Evolutionary conservation across 2,797 vertebrate genomes (phyloP).

Genomic region (Cercopithecus petaurista): DNA sequence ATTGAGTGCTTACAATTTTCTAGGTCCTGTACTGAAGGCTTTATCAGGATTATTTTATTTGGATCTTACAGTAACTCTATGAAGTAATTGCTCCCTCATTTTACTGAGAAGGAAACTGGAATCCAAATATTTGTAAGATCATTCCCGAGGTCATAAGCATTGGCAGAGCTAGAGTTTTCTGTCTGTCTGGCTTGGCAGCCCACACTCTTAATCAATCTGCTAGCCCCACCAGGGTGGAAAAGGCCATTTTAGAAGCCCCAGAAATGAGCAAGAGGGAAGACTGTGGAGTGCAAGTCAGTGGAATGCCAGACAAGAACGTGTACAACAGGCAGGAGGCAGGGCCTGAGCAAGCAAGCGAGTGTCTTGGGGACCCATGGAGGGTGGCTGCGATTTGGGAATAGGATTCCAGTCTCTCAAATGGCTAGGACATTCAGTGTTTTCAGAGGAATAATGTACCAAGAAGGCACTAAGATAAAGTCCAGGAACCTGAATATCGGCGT

Average conservation of each 20-base stretch:
- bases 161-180: background rate
- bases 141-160: background rate
- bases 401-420: background rate
- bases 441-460: background rate
- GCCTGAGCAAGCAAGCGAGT: background rate
- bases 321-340: background rate
- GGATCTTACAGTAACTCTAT: background rate
- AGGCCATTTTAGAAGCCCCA: background rate
- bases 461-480: background rate
- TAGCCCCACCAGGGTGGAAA: background rate
- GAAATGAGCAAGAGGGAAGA: background rate
- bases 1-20: background rate
- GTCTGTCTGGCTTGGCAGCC: background rate
- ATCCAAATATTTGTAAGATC: background rate
- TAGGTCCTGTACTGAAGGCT: background rate
- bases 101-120: conserved; percentile 5
- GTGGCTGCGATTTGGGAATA: background rate
- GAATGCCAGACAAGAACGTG: background rate
- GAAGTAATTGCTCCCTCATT: background rate
- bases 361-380: background rate
- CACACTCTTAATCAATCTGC: background rate
- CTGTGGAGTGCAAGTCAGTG: background rate
- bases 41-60: background rate
- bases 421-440: background rate
- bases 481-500: background rate